Base-by-base conservation (phyloP, 2,888 invertebrate species). In the Horisme vitalbata region DNA sequence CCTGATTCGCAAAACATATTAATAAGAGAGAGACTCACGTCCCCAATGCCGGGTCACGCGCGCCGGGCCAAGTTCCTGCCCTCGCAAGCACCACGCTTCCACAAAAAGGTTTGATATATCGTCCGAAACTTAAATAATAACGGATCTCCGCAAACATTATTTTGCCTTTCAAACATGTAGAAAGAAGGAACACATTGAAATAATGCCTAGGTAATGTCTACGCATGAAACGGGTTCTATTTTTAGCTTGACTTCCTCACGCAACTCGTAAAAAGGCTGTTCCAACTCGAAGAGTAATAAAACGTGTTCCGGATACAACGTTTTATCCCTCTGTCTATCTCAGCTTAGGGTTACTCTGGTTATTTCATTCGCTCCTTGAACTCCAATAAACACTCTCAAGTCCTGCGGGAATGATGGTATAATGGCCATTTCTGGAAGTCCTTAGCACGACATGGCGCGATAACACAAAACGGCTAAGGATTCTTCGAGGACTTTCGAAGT, bases 261-360 rank as follows among this genome's bases (percentile, higher is more conserved):
- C 59, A 53, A 63, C 64, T 75, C 74, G 69, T 77, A 75, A 75
- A 76, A 72, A 65, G 60, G 65, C 63, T 68, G 74, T 76, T 75
- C 68, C 67, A 66, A 63, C 63, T 63, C 55, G 53, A 57, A 64
- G 65, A 64, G 71, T 61, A 67, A 72, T 79, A 77, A 76, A 78
- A 68, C 57, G 58, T 69, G 63, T 67, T 66, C 62, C 59, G 61
- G 63, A 67, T 66, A 70, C 56, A 51, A 57, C 58, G 60, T 65
- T 65, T 65, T 68, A 68, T 68, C 63, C 63, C 52, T 46, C 51
- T 54, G 57, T 65, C 65, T 73, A 66, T 69, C 67, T 66, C 50
- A 55, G 65, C 67, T 69, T 63, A 65, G 62, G 55, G 64, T 65
- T 60, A 61, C 59, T 63, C 59, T 63, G 62, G 57, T 61, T 60